phyloP scores from a whole-genome alignment of 2,113 vertebrate species.

The Todiramphus chloris region DNA sequence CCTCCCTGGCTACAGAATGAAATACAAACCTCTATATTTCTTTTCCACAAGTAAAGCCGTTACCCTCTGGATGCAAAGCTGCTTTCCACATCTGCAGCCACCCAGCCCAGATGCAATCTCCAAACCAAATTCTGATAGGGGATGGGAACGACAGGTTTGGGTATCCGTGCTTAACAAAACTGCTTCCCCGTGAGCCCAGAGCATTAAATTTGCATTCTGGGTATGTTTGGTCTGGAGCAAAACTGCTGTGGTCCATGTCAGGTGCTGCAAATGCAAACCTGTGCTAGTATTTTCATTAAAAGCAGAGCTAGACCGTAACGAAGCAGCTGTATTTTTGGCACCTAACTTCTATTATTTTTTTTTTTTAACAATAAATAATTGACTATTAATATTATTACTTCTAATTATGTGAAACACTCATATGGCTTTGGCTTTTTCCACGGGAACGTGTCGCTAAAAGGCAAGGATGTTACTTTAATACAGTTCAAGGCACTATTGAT shows the following conservation, averaged over 20 bases:
- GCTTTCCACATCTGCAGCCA: background rate
- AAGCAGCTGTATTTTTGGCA: background rate
- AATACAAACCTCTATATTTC: background rate
- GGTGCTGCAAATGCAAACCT: background rate
- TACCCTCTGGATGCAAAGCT: background rate
- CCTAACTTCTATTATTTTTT: background rate
- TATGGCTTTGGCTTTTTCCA: background rate
- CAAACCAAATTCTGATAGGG: background rate
- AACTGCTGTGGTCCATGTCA: background rate
- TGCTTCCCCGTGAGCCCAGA: background rate
- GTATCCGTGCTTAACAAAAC: background rate
- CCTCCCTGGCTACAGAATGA: background rate
- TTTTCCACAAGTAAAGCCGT: background rate
- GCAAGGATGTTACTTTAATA: no score
- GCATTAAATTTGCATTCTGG: background rate
- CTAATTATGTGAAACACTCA: background rate
- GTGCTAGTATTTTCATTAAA: background rate
- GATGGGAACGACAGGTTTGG: background rate
- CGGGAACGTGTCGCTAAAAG: background rate
- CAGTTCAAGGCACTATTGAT: background rate
- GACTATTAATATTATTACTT: no score
- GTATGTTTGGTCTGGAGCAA: background rate
- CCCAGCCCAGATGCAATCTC: background rate
- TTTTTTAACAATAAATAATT: no score
- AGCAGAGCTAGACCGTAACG: background rate